Conservation (phyloP, 2,113 vertebrate genomes). For the Edolisoma coerulescens region DNA sequence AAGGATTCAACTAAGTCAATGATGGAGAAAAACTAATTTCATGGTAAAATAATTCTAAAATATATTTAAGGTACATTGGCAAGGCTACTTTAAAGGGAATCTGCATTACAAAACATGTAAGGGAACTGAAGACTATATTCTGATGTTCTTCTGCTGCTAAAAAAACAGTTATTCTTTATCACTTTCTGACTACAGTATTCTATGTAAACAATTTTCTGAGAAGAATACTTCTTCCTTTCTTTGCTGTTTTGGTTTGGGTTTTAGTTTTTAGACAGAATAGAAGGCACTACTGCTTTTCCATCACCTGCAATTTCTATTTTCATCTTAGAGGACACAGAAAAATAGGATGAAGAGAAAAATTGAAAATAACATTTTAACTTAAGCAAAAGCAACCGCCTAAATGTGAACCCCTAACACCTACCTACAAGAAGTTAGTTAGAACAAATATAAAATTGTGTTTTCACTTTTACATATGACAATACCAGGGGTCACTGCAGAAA, state of each 20-base stretch:
- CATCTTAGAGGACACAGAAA: background rate
- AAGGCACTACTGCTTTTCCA: constrained; percentile 27
- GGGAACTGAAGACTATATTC: constrained; percentile 70
- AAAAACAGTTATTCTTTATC: constrained; percentile 66
- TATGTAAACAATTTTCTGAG: constrained; percentile 64
- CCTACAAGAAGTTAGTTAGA: background rate
- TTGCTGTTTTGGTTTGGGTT: background rate
- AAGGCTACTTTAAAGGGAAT: constrained; percentile 75
- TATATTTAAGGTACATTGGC: constrained; percentile 77
- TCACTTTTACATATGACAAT: background rate
- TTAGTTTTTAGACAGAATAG: constrained; percentile 17
- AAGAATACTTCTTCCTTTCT: constrained; percentile 8
- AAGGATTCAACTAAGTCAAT: constrained; percentile 76
- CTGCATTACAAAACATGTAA: constrained; percentile 74
- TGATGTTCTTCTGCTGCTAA: constrained; percentile 64
- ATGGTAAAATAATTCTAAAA: constrained; percentile 86
- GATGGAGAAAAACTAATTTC: constrained; percentile 84
- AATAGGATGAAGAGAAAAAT: background rate
- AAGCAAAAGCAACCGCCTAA: background rate
- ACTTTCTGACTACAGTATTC: constrained; percentile 26
- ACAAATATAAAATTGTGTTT: background rate
- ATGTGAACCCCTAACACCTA: background rate
- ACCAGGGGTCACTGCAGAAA: background rate
- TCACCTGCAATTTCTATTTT: constrained; percentile 11
- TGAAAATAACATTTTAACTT: background rate